These are phyloP conservation scores for Trichonephila clavipes DNA, from an alignment of 1,140 invertebrate species.

Conservation along the genomic window DNA sequence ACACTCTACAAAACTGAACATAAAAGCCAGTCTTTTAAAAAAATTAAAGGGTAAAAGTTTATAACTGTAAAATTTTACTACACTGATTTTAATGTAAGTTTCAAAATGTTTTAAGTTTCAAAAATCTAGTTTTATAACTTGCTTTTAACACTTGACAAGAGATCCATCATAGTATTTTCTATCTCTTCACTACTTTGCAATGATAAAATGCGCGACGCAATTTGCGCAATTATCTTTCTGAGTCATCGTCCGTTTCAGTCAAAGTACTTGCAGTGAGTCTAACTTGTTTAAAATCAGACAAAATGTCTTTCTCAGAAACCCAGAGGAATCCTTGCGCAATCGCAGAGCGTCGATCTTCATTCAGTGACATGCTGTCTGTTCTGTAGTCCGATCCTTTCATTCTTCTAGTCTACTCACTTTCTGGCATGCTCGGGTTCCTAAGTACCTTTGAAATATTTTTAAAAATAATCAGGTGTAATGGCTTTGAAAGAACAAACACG, in stretches of 20 bases:
- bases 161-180: neutral
- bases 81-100: too few species aligned
- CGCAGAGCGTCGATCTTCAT: neutral
- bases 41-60: too few species aligned
- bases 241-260: neutral
- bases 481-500: too few species aligned
- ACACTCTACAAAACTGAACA: too few species aligned
- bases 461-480: too few species aligned
- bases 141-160: neutral
- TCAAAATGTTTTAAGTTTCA: too few species aligned
- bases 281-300: neutral
- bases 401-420: neutral
- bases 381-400: neutral
- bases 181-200: neutral
- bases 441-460: too few species aligned
- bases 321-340: neutral
- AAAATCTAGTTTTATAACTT: too few species aligned
- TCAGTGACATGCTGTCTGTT: neutral
- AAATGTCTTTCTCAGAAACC: slow-evolving; percentile 1
- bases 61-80: too few species aligned
- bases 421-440: too few species aligned
- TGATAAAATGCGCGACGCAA: neutral
- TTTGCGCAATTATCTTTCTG: neutral
- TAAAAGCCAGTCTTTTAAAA: too few species aligned
- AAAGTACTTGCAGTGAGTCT: neutral